Evolutionary conservation across 2,888 invertebrate species (phyloP), one percentile per base, ranked within the genome.

Genomic region (Orchestes rusci): DNA sequence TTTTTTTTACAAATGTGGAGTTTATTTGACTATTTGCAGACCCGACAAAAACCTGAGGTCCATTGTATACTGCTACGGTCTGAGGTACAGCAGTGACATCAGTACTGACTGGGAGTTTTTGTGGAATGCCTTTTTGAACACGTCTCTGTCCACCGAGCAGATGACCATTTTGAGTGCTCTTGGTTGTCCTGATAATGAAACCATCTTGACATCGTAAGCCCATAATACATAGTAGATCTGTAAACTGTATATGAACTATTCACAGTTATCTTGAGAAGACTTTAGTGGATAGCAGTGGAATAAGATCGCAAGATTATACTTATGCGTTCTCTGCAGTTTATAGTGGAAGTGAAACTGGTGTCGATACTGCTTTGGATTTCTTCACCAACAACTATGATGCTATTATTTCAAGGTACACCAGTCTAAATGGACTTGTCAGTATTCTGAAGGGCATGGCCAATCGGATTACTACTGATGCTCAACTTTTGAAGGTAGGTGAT

Each of bases 61-160:
- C 17, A 75, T 78, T 39, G 83, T 89, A 1, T 90, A 89, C 67
- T 90, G 90, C 61, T 77, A 77, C 16, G 86, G 76, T 2, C 70
- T 91, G 5, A 75, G 78, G 12, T 62, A 76, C 18, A 85, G 84
- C 0, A 69, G 68, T 0, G 42, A 53, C 17, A 20, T 29, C 12
- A 61, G 61, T 0, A 29, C 28, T 12, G 79, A 84, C 49, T 91
- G 85, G 75, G 59, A 77, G 1, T 75, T 70, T 55, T 67, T 85
- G 16, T 84, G 81, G 75, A 38, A 57, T 1, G 52, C 70, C 0
- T 87, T 79, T 65, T 58, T 65, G 38, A 60, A 53, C 0, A 49
- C 56, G 1, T 74, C 77, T 17, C 74, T 82, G 1, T 81, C 83
- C 29, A 76, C 80, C 1, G 89, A 90, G 65, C 77, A 83, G 64